Base-by-base conservation (phyloP, 64 coral and sea anemone genomes). In the Platygyra sinensis region DNA sequence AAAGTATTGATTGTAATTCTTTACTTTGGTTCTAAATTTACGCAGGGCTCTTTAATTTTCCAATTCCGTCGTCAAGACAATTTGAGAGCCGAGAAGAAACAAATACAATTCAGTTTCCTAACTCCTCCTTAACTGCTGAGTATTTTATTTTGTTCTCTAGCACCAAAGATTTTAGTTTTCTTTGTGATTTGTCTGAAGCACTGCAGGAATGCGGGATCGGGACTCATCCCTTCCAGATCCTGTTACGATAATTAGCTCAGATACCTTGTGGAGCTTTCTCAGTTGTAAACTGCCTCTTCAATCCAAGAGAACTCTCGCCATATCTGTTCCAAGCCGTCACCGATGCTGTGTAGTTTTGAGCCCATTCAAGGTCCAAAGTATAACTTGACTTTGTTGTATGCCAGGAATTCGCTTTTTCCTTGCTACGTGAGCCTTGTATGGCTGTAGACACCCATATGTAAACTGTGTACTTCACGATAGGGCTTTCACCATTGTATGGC, bases 281-380 rank as follows among this genome's bases (percentile, higher is more conserved):
- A 13, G 63, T 85, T 71, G 28, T 51, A 72, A 67, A 85, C 10
- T 52, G 63, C 11, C n/a, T 71, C 18, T 71, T 12, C 39, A 39
- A 25, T 8, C 31, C 25, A 27, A 10, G 39, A 31, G 24, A 24
- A 38, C 81, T 71, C 36, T 71, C 18, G 0, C 81, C 81, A 27
- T 80, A 80, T 61, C 16, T 80, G 78, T 80, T 80, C 78, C 78
- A 80, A 2, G 78, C 78, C 7, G 78, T 62, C 0, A 80, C 78
- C 30, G 57, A 54, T 14, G 18, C 54, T 32, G 54, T 80, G 55
- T 80, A 80, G 55, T 17, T 80, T 29, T 80, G 78, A 8, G 54
- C 52, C 78, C 78, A 80, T 31, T 80, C 59, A 28, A 80, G 52
- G 7, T 60, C 28, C 28, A 33, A 19, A 8, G 12, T 9, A 61